phyloP scores from a whole-genome alignment of 2,888 invertebrate genomes.

The Neuroscelio doddi region DNA sequence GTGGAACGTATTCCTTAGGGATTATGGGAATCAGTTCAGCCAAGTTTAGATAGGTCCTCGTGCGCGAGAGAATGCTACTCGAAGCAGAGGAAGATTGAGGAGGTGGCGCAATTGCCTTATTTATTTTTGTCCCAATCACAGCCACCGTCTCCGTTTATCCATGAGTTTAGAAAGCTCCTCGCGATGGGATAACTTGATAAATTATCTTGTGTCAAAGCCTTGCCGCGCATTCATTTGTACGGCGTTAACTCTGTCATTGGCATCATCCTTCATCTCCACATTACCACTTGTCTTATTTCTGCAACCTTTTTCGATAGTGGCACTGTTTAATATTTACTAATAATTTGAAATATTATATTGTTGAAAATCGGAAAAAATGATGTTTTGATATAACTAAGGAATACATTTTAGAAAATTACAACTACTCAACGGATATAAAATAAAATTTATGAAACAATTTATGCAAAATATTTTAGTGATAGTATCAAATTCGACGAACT shows the following conservation, averaged over 20 bases:
- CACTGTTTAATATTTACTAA: neutral
- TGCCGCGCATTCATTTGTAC: constrained; percentile 70
- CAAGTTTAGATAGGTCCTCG: constrained; percentile 56
- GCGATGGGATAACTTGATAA: constrained; percentile 64
- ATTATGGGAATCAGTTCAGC: constrained; percentile 68
- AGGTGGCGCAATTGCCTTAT: constrained; percentile 63
- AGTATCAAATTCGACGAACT: too few relatives aligned
- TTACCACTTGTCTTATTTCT: constrained; percentile 16
- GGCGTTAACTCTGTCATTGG: constrained; percentile 68
- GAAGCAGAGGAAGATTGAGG: constrained; percentile 29
- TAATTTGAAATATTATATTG: neutral
- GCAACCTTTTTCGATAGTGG: neutral
- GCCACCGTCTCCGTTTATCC: constrained; percentile 28
- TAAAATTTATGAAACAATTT: too few relatives aligned
- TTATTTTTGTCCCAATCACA: constrained; percentile 68
- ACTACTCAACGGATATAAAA: too few relatives aligned
- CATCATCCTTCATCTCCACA: constrained; percentile 67
- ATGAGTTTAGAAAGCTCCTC: constrained; percentile 20
- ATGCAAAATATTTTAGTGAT: too few relatives aligned
- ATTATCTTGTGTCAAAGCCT: constrained; percentile 69
- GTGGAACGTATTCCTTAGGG: constrained; percentile 62
- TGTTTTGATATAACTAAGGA: too few relatives aligned
- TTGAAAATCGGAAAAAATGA: too few relatives aligned
- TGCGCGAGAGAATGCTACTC: constrained; percentile 34
- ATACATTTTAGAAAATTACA: too few relatives aligned